Evolutionary conservation across 2,888 invertebrate species (phyloP).

Genomic region (Bugula neritina): DNA sequence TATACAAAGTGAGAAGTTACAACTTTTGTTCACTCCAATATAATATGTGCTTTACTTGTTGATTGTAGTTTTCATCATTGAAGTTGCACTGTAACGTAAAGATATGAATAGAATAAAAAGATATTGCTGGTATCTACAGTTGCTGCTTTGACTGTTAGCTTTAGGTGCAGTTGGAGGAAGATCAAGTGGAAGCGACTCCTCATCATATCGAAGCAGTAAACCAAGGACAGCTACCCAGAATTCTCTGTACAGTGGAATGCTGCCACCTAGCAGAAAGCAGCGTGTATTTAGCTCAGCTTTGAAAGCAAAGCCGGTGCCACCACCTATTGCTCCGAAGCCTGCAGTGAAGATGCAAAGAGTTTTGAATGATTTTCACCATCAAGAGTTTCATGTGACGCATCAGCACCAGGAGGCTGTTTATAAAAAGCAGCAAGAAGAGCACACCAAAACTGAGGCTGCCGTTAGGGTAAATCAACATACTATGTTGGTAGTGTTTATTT

Average conservation of each 20-base stretch:
- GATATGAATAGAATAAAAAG: too few relatives aligned
- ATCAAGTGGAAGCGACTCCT: constrained; percentile 16
- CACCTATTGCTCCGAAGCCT: constrained; percentile 9
- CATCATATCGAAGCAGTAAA: neutral
- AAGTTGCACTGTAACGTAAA: too few relatives aligned
- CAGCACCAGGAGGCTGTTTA: neutral
- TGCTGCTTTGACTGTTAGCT: neutral
- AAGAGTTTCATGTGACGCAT: neutral
- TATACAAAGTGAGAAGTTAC: too few relatives aligned
- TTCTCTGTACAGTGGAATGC: neutral
- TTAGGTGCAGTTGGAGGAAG: neutral
- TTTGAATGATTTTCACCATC: neutral
- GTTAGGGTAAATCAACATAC: too few relatives aligned
- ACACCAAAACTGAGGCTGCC: too few relatives aligned
- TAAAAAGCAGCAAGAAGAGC: neutral
- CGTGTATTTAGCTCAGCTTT: neutral
- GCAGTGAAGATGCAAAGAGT: neutral
- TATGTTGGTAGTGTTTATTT: too few relatives aligned
- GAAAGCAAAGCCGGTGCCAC: neutral
- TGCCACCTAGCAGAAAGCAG: neutral
- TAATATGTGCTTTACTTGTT: too few relatives aligned
- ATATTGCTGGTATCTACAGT: too few relatives aligned
- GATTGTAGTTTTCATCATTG: too few relatives aligned
- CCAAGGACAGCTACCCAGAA: neutral
- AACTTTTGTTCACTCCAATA: too few relatives aligned